phyloP scores from a whole-genome alignment of 2,888 invertebrate species.

The Nebria salina region DNA sequence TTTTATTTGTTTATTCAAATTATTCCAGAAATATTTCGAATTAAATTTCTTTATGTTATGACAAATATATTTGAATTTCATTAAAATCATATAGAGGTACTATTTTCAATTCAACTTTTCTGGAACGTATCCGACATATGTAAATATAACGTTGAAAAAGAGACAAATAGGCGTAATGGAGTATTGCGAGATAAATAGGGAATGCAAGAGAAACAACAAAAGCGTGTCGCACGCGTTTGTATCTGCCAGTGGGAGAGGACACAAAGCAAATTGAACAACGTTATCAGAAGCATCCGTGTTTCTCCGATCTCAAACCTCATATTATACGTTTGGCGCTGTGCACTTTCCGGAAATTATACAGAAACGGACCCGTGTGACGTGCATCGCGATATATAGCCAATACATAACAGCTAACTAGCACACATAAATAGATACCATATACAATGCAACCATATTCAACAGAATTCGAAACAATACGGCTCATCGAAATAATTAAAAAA shows the following conservation, averaged over 20 bases:
- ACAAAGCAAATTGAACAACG: constrained; percentile 40
- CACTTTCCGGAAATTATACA: constrained; percentile 16
- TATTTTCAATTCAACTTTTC: background rate
- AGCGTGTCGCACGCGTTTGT: constrained; percentile 14
- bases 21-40: too few species aligned
- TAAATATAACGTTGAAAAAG: background rate
- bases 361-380: constrained; percentile 7
- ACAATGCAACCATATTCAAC: too few species aligned
- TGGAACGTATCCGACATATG: background rate
- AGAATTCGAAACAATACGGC: too few species aligned
- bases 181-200: background rate
- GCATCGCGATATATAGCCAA: background rate
- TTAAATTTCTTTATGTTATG: too few species aligned
- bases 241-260: constrained; percentile 27
- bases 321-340: background rate
- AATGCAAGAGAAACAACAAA: background rate
- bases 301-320: constrained; percentile 16
- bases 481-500: too few species aligned
- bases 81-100: too few species aligned
- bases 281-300: constrained; percentile 24
- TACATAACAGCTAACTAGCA: background rate
- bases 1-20: too few species aligned
- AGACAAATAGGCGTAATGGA: background rate
- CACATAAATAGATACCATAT: background rate
- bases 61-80: too few species aligned